Evolutionary conservation across 2,113 vertebrate species (phyloP), one percentile per base, ranked within the genome.

Genomic region (Labrus mixtus): DNA sequence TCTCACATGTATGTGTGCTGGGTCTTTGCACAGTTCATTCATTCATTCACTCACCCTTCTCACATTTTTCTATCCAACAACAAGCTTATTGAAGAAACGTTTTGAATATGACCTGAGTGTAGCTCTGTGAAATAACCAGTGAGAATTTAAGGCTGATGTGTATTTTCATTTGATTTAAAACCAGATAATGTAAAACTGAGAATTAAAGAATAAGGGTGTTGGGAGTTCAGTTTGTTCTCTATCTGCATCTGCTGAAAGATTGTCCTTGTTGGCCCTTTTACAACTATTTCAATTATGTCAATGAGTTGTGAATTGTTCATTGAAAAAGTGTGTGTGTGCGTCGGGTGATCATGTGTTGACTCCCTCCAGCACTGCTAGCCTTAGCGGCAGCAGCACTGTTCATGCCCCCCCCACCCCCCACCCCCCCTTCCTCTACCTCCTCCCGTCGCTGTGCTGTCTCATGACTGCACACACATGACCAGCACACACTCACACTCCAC

Each of bases 401-500:
- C 70, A 56, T n/a, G n/a, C 33, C 29, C 68, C 41, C 37, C n/a
- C n/a, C n/a, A n/a, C n/a, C n/a, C n/a, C n/a, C n/a, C n/a, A n/a
- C n/a, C n/a, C n/a, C 25, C 22, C 69, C 20, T 25, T 19, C 16
- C 10, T n/a, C 29, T 3, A n/a, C 59, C 55, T 13, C 79, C 70
- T 63, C 76, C 62, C 88, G 62, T 86, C 87, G 73, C 70, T 91
- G 68, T 80, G 82, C 73, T 85, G 92, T 94, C 94, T 91, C 85
- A 94, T 95, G 94, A 95, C 94, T 89, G 25, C 75, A 78, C 82
- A 91, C 93, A 92, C 93, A 94, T 94, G 94, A 95, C 91, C 85
- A 72, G 74, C 90, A 86, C 69, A 73, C 82, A 70, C 77, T 78
- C 33, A 10, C 65, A 65, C 63, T 53, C 78, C 46, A 57, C 81